These are phyloP conservation scores for Scaptomyza flava DNA, from an alignment of 2,888 invertebrate species.

Conservation along the genomic window DNA sequence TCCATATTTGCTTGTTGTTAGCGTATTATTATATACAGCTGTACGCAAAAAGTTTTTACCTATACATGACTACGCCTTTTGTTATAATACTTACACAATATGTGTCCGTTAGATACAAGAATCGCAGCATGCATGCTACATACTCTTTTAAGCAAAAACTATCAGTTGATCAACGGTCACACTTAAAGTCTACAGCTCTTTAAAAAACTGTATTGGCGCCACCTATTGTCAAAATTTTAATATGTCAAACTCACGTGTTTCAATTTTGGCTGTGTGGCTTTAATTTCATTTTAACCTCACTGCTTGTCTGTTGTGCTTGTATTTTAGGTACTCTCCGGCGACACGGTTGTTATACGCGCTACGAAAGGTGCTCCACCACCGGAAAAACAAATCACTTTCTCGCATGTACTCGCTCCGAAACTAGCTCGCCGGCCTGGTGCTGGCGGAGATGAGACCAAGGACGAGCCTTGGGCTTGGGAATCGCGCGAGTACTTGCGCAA, in stretches of 20 bases:
- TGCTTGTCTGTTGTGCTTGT: slow-evolving; percentile 16
- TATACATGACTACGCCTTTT: too few species aligned
- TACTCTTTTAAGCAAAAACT: neutral
- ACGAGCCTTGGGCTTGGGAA: slow-evolving; percentile 99
- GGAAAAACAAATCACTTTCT: slow-evolving; percentile 95
- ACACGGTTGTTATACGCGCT: slow-evolving; percentile 96
- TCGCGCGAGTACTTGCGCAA: slow-evolving; percentile 97
- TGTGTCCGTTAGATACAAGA: too few species aligned
- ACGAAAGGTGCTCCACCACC: slow-evolving; percentile 94
- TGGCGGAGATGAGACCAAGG: slow-evolving; percentile 89
- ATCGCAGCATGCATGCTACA: too few species aligned
- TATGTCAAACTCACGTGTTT: slow-evolving; percentile 38
- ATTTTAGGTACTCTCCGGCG: slow-evolving; percentile 95
- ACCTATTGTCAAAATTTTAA: slow-evolving; percentile 26
- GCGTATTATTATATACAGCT: too few species aligned
- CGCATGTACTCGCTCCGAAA: slow-evolving; percentile 96
- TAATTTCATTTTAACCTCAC: slow-evolving; percentile 61
- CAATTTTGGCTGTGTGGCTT: slow-evolving; percentile 15
- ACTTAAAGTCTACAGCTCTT: slow-evolving; percentile 42
- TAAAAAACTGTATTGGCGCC: slow-evolving; percentile 32
- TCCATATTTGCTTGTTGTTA: too few species aligned
- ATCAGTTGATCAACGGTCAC: slow-evolving; percentile 25
- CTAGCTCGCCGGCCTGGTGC: slow-evolving; percentile 90
- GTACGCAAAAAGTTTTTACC: too few species aligned
- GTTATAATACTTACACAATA: too few species aligned